phyloP scores from a whole-genome alignment of 53 echinoderm and acorn worm genomes.

The Echinometra lucunter region DNA sequence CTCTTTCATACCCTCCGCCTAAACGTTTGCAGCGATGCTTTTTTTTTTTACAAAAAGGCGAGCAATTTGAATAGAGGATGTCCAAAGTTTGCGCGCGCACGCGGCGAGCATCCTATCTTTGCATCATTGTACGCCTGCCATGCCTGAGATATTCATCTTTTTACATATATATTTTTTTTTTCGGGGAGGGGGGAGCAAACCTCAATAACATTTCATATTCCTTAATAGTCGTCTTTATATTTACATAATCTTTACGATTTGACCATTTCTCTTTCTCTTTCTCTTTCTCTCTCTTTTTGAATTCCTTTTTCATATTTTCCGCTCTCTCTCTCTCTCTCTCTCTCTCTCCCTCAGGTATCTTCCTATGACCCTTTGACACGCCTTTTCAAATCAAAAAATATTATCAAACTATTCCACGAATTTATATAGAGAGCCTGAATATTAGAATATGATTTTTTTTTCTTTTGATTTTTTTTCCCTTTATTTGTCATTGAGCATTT shows the following conservation, averaged over 20 bases:
- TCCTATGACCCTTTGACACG: too few species aligned
- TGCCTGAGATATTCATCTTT: not conserved
- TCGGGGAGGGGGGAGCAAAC: too few species aligned
- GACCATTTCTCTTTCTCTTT: not conserved
- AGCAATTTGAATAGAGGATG: constrained; percentile 56
- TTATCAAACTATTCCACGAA: too few species aligned
- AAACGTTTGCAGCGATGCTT: constrained; percentile 18
- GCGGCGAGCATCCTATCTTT: not conserved
- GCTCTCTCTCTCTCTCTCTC: not conserved
- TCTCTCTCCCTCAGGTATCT: not conserved
- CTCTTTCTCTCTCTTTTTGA: not conserved
- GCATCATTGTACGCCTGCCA: not conserved
- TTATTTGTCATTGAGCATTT: too few species aligned
- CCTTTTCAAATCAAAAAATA: too few species aligned
- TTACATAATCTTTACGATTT: not conserved
- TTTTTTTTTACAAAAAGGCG: constrained; percentile 23
- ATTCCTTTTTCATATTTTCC: not conserved
- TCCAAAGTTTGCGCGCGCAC: not conserved
- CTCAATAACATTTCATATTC: constrained; percentile 30
- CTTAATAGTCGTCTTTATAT: not conserved
- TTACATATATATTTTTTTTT: constrained; percentile 2
- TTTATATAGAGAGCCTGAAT: too few species aligned
- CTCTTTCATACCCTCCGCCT: not conserved
- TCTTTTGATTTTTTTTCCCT: too few species aligned
- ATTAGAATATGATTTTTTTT: too few species aligned